phyloP scores from a whole-genome alignment of 1,140 invertebrate genomes.

The Trypoxylus dichotomus region DNA sequence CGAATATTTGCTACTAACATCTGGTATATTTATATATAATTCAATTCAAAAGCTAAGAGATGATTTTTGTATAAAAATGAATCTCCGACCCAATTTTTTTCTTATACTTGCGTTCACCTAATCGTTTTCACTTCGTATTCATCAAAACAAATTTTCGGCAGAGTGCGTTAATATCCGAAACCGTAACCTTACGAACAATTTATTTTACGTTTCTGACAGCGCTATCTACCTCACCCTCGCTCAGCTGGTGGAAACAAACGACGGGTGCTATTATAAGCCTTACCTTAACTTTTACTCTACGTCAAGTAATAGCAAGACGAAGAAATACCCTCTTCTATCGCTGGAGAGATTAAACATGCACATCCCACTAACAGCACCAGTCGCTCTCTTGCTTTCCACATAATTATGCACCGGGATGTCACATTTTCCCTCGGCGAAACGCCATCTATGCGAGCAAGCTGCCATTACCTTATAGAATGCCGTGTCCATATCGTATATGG shows the following conservation, averaged over 20 bases:
- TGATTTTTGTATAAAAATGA: neutral
- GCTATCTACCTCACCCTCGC: neutral
- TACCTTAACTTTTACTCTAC: neutral
- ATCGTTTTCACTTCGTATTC: slow-evolving; percentile 1
- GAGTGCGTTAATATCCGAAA: neutral
- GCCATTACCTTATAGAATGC: neutral
- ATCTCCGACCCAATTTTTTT: neutral
- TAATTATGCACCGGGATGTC: neutral
- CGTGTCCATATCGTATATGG: neutral
- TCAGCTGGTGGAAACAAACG: neutral
- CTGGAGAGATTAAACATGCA: neutral
- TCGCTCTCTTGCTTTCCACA: neutral
- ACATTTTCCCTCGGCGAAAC: neutral
- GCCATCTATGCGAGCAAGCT: neutral
- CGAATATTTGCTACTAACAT: no score
- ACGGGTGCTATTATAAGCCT: neutral
- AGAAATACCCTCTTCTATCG: neutral
- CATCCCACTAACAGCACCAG: neutral
- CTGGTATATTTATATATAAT: no score
- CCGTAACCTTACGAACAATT: slow-evolving; percentile 1
- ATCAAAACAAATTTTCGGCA: slow-evolving; percentile 10
- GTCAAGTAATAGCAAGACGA: neutral
- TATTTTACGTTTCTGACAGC: slow-evolving; percentile 1
- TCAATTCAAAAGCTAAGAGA: no score
- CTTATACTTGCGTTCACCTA: neutral